Percentiles rank a stretch among this genome's conserved stretches.
phyloP scores from a whole-genome alignment of 2,113 vertebrate genomes.

The Entelurus aequoreus region DNA sequence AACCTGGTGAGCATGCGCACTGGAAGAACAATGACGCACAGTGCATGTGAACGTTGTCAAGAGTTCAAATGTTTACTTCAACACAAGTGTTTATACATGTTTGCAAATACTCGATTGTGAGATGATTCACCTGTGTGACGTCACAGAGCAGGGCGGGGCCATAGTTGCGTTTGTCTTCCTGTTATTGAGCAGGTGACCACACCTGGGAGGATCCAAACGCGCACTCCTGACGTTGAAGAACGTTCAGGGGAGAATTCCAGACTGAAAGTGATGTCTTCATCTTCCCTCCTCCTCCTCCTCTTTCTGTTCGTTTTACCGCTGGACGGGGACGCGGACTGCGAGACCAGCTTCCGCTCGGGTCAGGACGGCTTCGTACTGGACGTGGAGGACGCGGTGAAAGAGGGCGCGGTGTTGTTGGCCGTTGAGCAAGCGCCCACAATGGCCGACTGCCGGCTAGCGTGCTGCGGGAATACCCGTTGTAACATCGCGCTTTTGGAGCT shows the following conservation, averaged over 20 bases:
- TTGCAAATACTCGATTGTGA: too few species aligned
- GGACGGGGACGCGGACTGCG: conserved; percentile 8
- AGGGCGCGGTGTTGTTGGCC: conserved; percentile 76
- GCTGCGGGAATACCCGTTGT: conserved; percentile 72
- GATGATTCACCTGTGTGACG: neutral
- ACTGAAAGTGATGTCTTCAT: conserved; percentile 18
- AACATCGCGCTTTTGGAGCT: conserved; percentile 80
- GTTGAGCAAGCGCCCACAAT: conserved; percentile 47
- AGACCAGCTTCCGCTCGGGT: conserved; percentile 58
- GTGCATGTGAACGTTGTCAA: too few species aligned
- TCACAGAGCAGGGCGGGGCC: neutral
- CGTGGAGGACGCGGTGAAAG: conserved; percentile 73
- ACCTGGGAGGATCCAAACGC: conserved; percentile 8
- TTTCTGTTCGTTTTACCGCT: conserved; percentile 6
- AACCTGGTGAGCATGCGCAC: too few species aligned
- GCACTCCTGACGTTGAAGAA: neutral
- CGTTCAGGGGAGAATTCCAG: neutral
- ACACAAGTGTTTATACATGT: too few species aligned
- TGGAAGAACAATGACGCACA: too few species aligned
- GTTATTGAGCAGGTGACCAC: conserved; percentile 31
- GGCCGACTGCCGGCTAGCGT: conserved; percentile 74
- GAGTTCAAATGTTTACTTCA: too few species aligned
- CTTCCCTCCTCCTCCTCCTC: neutral
- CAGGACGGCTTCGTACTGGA: conserved; percentile 77
- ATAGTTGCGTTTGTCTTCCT: conserved; percentile 14